These are phyloP conservation scores for Chiloscyllium punctatum DNA, from an alignment of 2,797 vertebrate genomes.

Conservation along the genomic window DNA sequence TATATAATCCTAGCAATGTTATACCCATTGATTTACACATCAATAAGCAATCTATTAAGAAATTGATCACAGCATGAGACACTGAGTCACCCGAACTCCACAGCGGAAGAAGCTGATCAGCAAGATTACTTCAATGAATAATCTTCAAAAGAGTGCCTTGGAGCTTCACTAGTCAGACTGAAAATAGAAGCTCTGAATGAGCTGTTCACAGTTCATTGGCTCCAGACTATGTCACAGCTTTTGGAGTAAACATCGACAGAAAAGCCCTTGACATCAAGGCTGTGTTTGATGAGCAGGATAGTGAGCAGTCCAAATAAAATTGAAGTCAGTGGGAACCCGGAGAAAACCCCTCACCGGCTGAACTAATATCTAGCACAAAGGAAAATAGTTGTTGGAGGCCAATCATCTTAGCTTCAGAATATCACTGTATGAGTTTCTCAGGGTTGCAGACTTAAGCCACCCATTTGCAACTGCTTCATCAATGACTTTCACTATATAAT, in stretches of 20 bases:
- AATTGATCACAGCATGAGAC: not conserved
- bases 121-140: not conserved
- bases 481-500: not conserved
- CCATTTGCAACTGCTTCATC: not conserved
- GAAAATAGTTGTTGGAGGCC: not conserved
- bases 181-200: not conserved
- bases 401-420: not conserved
- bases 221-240: not conserved
- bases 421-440: not conserved
- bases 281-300: not conserved
- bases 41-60: not conserved
- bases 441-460: not conserved
- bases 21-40: not conserved
- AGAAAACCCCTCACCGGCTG: not conserved
- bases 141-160: not conserved
- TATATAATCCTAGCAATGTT: not conserved
- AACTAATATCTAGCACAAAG: not conserved
- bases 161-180: not conserved
- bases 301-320: not conserved
- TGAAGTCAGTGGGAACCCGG: not conserved
- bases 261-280: not conserved
- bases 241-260: not conserved
- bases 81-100: not conserved
- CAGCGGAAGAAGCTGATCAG: not conserved
- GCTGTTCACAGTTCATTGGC: not conserved